A percentile compares a stretch with the other conserved stretches of the same genome.
phyloP scores from a whole-genome alignment of 2,888 invertebrate genomes.

The Melangyna quadrimaculata region DNA sequence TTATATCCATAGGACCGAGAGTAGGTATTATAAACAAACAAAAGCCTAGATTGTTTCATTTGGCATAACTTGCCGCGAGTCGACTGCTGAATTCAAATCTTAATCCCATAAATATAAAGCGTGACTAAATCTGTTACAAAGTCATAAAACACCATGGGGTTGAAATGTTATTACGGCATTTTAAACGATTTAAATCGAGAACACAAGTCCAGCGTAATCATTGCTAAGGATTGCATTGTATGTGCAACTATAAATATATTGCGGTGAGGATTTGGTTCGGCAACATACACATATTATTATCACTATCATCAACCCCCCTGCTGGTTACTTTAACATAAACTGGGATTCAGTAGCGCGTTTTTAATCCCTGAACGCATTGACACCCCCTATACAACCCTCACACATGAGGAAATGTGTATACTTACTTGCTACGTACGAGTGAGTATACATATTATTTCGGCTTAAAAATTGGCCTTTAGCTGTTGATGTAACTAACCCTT shows the following conservation, averaged over 20 bases:
- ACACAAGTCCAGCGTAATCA: constrained; percentile 73
- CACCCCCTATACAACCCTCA: constrained; percentile 35
- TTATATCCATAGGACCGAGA: constrained; percentile 12
- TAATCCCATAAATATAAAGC: constrained; percentile 72
- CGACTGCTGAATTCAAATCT: constrained; percentile 56
- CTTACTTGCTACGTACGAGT: too few species aligned
- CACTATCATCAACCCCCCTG: constrained; percentile 32
- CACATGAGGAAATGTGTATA: constrained; percentile 17
- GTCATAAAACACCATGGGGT: constrained; percentile 74
- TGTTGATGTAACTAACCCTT: constrained; percentile 9
- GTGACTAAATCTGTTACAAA: constrained; percentile 73
- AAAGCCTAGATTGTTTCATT: constrained; percentile 54
- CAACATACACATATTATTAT: constrained; percentile 3
- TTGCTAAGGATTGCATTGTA: constrained; percentile 58
- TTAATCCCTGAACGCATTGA: constrained; percentile 66
- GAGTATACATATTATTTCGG: not conserved
- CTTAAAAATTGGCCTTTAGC: constrained; percentile 9
- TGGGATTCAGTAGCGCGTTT: constrained; percentile 47
- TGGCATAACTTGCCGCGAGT: not conserved
- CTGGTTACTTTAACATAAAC: constrained; percentile 38
- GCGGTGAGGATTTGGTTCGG: constrained; percentile 23
- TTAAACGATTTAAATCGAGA: constrained; percentile 73
- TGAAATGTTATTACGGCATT: constrained; percentile 73
- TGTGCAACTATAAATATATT: not conserved
- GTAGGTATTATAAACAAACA: constrained; percentile 19